Evolutionary conservation across 2,113 vertebrate species (phyloP).

Genomic region (Oxygymnocypris stewartii): DNA sequence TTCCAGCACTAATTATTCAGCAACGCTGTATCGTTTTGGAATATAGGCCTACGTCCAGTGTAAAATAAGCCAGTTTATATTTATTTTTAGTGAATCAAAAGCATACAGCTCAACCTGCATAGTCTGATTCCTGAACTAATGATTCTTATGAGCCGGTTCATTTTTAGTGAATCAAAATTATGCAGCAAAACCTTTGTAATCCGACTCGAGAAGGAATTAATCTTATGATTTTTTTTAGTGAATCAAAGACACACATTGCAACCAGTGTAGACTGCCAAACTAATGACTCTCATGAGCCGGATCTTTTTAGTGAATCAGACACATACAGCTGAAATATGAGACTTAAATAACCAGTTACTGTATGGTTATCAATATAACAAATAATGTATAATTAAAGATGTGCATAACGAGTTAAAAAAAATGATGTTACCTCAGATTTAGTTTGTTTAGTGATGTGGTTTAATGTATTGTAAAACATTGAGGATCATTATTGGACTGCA

Average conservation of each 20-base stretch:
- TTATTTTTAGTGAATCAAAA: neutral
- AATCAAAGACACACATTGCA: neutral
- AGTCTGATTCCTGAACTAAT: neutral
- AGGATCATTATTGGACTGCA: neutral
- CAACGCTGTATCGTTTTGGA: neutral
- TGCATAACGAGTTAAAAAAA: neutral
- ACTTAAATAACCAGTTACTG: neutral
- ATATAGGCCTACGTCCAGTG: neutral
- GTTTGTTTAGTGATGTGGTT: neutral
- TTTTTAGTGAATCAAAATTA: neutral
- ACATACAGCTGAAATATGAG: neutral
- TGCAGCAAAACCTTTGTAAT: neutral
- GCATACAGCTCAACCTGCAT: too few species aligned
- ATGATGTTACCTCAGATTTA: neutral
- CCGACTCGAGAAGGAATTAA: neutral
- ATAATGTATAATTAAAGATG: neutral
- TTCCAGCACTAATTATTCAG: neutral
- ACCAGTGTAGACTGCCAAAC: neutral
- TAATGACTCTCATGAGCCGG: neutral
- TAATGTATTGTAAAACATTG: neutral
- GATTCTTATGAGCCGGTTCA: neutral
- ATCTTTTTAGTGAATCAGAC: neutral
- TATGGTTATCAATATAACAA: neutral
- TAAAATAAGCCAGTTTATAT: neutral
- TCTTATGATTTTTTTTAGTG: neutral